Base-by-base conservation (phyloP, 2,797 vertebrate species). In the Bufotes viridis region DNA sequence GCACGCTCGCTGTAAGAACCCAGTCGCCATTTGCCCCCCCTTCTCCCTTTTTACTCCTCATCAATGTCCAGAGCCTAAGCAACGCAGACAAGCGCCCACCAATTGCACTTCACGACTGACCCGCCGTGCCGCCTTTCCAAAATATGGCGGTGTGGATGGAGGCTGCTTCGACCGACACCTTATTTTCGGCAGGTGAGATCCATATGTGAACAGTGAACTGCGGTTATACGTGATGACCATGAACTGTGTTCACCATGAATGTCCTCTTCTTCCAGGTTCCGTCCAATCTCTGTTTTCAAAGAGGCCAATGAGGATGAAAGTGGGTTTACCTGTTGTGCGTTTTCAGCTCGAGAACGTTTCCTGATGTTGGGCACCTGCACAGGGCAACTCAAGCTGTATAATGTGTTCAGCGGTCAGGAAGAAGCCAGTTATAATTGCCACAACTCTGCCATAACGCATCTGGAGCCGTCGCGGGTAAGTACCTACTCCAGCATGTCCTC, bases 41-140 rank as follows among this genome's bases (percentile, higher is more conserved):
- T 99, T 99, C 93, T 99, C 98, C 90, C 98, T 99, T 86, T 99
- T 99, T 94, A 99, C 97, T 80, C 98, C 98, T 65, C 98, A 99
- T 90, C 98, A 99, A 88, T 99, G 98, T 94, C 98, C 98, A 53
- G 98, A 99, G 94, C 97, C 98, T 95, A 99, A 99, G 94, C 98
- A 99, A 94, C 97, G 98, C 93, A 96, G 98, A 58, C 98, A 99
- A 92, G 98, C 98, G 24, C 98, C 98, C 90, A 96, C 95, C 92
- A 99, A 98, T 95, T 99, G 99, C 92, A 98, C 98, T 90, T 98
- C 98, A 82, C 96, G 98, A 87, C 96, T 98, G 93, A 98, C 96
- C 55, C 96, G 97, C 89, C 95, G 98, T 91, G 98, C 98, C 0
- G 96, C 97, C 75, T 99, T 99, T 92, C 98, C 98, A 85, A 99